Evolutionary conservation across 2,797 vertebrate species (phyloP).

Genomic region (Macropus fuliginosus): DNA sequence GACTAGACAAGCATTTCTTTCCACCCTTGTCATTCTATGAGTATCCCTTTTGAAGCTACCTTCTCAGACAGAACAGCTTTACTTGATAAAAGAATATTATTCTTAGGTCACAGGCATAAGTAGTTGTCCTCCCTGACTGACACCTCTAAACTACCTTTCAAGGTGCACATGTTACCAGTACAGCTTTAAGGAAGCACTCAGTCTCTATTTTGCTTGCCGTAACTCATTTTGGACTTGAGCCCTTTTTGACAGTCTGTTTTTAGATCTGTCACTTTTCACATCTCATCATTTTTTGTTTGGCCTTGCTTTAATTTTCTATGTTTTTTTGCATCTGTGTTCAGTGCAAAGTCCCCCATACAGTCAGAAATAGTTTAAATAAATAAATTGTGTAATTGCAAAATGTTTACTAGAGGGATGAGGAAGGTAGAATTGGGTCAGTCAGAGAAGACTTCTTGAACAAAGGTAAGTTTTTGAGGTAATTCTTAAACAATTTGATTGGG

Average conservation of each 20-base stretch:
- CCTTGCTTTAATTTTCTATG: background rate
- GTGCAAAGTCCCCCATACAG: too few species aligned
- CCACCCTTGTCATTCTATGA: background rate
- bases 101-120: background rate
- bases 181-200: background rate
- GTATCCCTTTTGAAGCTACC: background rate
- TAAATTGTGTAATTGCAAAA: background rate
- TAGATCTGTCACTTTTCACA: background rate
- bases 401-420: too few species aligned
- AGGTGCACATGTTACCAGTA: too few species aligned
- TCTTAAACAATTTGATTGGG: background rate
- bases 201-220: background rate
- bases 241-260: background rate
- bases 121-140: too few species aligned
- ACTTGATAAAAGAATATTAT: background rate
- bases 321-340: background rate
- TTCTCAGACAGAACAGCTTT: background rate
- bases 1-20: background rate
- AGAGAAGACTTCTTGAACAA: constrained; percentile 30
- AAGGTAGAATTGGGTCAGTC: background rate
- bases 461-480: background rate
- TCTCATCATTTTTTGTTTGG: background rate
- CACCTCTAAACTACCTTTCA: background rate
- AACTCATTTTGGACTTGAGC: background rate
- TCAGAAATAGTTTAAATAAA: background rate